Evolutionary conservation across 2,888 invertebrate genomes (phyloP), one percentile per base, ranked within the genome.

Genomic region (Junonia oenone): DNA sequence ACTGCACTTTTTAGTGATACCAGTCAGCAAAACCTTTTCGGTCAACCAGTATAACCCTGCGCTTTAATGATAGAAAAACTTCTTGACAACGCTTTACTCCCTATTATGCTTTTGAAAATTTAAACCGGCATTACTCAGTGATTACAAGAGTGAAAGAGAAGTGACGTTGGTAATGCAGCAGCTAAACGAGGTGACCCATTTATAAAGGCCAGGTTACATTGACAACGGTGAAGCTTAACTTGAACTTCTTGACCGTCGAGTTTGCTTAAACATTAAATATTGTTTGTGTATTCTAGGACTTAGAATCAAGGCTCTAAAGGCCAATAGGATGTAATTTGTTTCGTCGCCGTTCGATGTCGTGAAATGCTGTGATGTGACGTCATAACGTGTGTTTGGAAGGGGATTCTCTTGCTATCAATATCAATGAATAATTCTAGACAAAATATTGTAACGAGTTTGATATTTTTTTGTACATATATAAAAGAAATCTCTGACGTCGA

Each of bases 141-240:
- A 26, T 43, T 26, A 26, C 43, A 26, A 43, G 26, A 26, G 43
- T 43, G 37, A 35, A 48, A 37, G 19, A 31, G 14, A 22, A 48
- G 48, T 45, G 13, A 15, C 43, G 43, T 47, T 11, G 26, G 26
- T 48, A 48, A 35, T 37, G 19, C 35, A 37, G 22, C 40, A 19
- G 27, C 26, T 54, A 45, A 51, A 45, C 46, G 45, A 47, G 51
- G 46, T 51, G 55, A 46, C 55, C 55, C 40, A 51, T 50, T 46
- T 56, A 48, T 22, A 48, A 37, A 22, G 35, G 26, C 13, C 35
- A 22, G 48, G 22, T 35, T 48, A 26, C 37, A 26, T 26, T 22
- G 48, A 26, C 26, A 13, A 14, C 26, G 35, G n/a, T 26, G 5
- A 22, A 40, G 1, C 15, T 4, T 19, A 19, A 19, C 11, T 6